Evolutionary conservation across 2,797 vertebrate species (phyloP).

Genomic region (Notolabrus celidotus): DNA sequence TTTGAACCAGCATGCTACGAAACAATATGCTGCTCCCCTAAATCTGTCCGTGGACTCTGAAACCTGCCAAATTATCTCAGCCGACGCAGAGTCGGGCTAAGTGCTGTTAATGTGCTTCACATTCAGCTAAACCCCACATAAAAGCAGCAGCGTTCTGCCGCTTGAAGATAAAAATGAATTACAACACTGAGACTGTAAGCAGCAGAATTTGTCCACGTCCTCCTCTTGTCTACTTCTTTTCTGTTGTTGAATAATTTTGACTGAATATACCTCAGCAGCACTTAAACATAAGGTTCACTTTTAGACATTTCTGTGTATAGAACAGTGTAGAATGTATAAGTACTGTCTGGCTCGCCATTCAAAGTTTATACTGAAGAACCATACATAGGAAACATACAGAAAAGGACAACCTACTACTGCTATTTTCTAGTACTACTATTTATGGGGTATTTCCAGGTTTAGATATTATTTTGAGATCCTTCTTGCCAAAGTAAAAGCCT

Average conservation of each 20-base stretch:
- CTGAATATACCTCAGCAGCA: constrained; percentile 96
- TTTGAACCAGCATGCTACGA: constrained; percentile 57
- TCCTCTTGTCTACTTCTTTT: constrained; percentile 63
- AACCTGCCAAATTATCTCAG: constrained; percentile 52
- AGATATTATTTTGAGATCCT: constrained; percentile 88
- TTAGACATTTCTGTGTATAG: constrained; percentile 88
- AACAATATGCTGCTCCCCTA: constrained; percentile 36
- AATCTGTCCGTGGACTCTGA: constrained; percentile 47
- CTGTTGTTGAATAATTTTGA: constrained; percentile 74
- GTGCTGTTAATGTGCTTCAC: constrained; percentile 42
- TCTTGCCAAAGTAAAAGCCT: constrained; percentile 97
- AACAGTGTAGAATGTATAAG: constrained; percentile 93
- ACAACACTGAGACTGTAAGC: constrained; percentile 54
- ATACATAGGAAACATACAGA: constrained; percentile 69
- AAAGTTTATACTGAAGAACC: constrained; percentile 73
- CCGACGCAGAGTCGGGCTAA: constrained; percentile 28
- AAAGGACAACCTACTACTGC: constrained; percentile 87
- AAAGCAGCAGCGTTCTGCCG: constrained; percentile 55
- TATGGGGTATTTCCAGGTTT: constrained; percentile 89
- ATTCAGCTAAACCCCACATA: constrained; percentile 48
- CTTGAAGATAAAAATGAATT: constrained; percentile 41
- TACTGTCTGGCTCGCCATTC: constrained; percentile 77
- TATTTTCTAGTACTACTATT: constrained; percentile 91
- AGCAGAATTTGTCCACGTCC: constrained; percentile 57
- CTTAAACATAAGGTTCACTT: constrained; percentile 92